A percentile compares a stretch with the other conserved stretches of the same genome.
These are phyloP conservation scores for Pempheris klunzingeri DNA, from an alignment of 2,797 vertebrate genomes.

Conservation along the genomic window DNA sequence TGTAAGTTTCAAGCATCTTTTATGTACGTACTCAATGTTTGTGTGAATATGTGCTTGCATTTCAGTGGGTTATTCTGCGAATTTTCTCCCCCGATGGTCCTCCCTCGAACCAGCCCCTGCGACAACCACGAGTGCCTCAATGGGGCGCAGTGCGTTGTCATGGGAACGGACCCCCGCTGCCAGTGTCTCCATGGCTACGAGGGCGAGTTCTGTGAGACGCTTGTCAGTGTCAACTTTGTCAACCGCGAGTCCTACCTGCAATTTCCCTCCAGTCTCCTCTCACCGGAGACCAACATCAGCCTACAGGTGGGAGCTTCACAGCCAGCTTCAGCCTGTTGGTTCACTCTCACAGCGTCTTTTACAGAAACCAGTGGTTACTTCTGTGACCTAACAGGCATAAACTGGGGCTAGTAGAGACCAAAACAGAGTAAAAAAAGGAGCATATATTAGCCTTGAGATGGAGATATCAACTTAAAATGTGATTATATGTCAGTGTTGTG, in stretches of 20 bases:
- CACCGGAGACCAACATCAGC: conserved; percentile 93
- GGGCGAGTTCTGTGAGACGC: conserved; percentile 93
- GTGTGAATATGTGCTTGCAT: conserved; percentile 19
- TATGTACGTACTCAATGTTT: conserved; percentile 7
- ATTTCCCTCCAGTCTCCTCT: conserved; percentile 91
- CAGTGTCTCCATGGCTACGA: conserved; percentile 95
- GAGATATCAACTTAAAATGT: no score
- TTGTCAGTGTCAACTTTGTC: conserved; percentile 96
- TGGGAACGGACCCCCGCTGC: conserved; percentile 91
- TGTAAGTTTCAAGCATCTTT: neutral
- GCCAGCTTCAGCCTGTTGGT: neutral
- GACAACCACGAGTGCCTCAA: conserved; percentile 97
- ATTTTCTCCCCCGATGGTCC: conserved; percentile 95
- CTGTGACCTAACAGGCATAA: no score
- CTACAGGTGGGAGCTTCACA: conserved; percentile 87
- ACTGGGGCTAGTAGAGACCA: neutral
- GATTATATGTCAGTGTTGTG: neutral
- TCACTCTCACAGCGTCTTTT: accelerated
- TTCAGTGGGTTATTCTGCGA: conserved; percentile 96
- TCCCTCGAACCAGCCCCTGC: conserved; percentile 96
- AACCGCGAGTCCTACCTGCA: conserved; percentile 95
- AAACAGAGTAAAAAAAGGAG: neutral
- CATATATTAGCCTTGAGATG: neutral
- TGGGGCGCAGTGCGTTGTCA: conserved; percentile 93
- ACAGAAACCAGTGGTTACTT: no score